These are phyloP conservation scores for Sturnira hondurensis DNA, from an alignment of 2,113 vertebrate genomes.

Conservation along the genomic window DNA sequence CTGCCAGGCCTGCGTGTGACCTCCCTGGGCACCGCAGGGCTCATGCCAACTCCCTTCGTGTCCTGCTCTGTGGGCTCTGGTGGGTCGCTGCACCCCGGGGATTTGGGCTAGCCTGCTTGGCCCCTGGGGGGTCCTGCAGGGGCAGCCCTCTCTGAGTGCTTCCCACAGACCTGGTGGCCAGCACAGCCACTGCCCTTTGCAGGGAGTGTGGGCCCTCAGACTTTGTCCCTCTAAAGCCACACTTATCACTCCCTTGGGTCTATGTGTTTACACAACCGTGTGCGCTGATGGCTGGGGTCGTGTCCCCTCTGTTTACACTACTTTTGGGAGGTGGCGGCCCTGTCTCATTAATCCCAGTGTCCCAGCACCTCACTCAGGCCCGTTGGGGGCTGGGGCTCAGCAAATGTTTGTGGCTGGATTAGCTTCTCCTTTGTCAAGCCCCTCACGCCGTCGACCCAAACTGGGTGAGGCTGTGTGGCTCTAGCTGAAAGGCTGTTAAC, in stretches of 20 bases:
- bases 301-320: neutral
- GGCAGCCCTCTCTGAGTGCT: neutral
- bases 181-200: neutral
- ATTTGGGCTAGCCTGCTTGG: neutral
- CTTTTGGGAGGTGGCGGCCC: neutral
- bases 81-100: too few relatives aligned
- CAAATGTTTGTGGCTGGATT: neutral
- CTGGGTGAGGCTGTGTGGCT: accelerated
- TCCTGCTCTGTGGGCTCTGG: too few relatives aligned
- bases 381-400: neutral
- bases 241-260: neutral
- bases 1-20: neutral
- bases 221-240: neutral
- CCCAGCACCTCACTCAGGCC: neutral
- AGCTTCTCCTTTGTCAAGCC: too few relatives aligned
- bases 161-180: neutral
- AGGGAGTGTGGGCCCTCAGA: neutral
- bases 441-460: accelerated
- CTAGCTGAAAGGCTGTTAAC: neutral
- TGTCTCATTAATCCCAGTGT: neutral
- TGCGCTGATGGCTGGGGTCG: neutral
- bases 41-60: accelerated
- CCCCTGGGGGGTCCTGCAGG: too few relatives aligned
- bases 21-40: neutral
- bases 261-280: neutral